phyloP scores from a whole-genome alignment of 2,113 vertebrate species.

The Typhlomys cinereus region DNA sequence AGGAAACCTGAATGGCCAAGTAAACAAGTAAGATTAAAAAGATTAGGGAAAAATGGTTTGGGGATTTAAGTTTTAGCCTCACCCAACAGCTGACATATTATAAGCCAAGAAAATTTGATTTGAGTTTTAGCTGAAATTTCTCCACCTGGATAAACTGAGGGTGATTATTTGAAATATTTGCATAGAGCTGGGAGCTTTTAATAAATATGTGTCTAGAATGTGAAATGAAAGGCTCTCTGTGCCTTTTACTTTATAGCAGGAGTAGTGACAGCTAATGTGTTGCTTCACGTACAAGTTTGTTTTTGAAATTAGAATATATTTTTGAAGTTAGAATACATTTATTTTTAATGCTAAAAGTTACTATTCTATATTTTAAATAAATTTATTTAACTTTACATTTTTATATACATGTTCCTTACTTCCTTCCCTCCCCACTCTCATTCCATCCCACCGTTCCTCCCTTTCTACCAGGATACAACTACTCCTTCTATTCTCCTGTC shows the following conservation, averaged over 20 bases:
- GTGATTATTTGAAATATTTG: constrained; percentile 36
- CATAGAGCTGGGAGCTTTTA: background rate
- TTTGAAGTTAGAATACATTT: no score
- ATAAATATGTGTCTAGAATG: background rate
- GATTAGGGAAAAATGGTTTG: background rate
- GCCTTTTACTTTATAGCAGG: background rate
- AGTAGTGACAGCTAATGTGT: background rate
- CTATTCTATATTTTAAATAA: no score
- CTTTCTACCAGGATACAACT: no score
- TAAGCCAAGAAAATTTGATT: constrained; percentile 39
- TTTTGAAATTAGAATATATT: no score
- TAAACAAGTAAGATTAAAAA: constrained; percentile 61
- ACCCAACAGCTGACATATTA: constrained; percentile 3
- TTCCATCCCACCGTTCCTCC: no score
- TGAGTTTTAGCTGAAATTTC: constrained; percentile 42
- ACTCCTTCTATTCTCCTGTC: no score
- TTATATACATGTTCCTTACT: no score
- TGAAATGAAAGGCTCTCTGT: background rate
- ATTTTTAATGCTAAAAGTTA: no score
- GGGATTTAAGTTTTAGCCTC: constrained; percentile 51
- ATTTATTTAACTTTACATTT: no score
- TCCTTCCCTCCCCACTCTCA: no score
- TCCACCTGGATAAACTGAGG: constrained; percentile 50
- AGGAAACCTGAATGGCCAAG: constrained; percentile 54
- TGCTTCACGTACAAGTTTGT: no score